These are phyloP conservation scores for Andrena flavipes DNA, from an alignment of 2,888 invertebrate genomes.

Conservation along the genomic window DNA sequence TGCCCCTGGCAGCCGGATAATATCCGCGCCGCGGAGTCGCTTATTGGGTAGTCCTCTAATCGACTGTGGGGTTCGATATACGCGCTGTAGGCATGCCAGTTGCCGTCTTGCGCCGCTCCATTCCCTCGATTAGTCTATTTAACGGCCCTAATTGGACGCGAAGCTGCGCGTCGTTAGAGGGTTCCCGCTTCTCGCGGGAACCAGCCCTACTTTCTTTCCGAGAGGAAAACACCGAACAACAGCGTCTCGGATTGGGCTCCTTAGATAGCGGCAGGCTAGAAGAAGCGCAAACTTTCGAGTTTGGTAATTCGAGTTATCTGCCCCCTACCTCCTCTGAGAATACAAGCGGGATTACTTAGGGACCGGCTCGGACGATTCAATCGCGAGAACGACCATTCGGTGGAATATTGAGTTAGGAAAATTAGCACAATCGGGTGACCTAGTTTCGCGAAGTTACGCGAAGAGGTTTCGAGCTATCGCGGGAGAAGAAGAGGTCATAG, in stretches of 20 bases:
- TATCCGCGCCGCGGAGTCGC: constrained; percentile 52
- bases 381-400: background rate
- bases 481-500: background rate
- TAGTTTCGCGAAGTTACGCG: background rate
- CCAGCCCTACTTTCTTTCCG: constrained; percentile 11
- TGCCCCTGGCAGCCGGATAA: constrained; percentile 44
- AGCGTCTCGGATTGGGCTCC: background rate
- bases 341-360: background rate
- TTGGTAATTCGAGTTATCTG: constrained; percentile 7
- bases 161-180: constrained; percentile 22
- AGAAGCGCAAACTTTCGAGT: background rate
- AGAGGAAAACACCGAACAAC: background rate
- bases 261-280: background rate
- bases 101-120: constrained; percentile 12
- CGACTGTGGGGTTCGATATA: constrained; percentile 54
- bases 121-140: constrained; percentile 56
- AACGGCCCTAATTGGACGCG: constrained; percentile 51
- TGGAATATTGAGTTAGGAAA: background rate
- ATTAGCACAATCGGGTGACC: constrained; percentile 27
- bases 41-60: constrained; percentile 64
- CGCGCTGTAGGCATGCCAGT: constrained; percentile 3
- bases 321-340: background rate
- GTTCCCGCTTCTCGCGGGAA: background rate
- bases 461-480: background rate
- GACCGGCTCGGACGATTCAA: background rate